Percentiles rank a stretch among this genome's conserved stretches.
phyloP scores from a whole-genome alignment of 2,888 invertebrate genomes.

The Leucoma salicis region DNA sequence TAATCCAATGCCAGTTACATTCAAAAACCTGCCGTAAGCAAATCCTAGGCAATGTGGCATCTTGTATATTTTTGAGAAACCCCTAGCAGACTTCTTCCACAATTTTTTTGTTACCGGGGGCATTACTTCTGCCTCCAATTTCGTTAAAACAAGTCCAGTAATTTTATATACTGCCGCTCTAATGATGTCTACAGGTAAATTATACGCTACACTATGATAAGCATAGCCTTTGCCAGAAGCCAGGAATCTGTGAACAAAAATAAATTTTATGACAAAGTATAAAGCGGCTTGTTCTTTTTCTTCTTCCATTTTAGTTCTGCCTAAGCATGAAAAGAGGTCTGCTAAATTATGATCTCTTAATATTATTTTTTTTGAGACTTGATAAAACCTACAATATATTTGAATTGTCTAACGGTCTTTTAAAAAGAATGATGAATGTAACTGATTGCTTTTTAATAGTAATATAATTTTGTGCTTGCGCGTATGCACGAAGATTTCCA shows the following conservation, averaged over 20 bases:
- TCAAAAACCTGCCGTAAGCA: background rate
- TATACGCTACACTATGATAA: background rate
- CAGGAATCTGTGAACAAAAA: background rate
- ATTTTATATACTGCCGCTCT: background rate
- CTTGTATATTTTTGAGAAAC: background rate
- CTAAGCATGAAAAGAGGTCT: too few species aligned
- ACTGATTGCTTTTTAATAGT: too few species aligned
- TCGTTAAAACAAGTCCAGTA: background rate
- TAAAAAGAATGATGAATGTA: too few species aligned
- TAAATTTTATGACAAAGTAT: too few species aligned
- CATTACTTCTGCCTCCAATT: background rate
- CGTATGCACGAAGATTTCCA: too few species aligned
- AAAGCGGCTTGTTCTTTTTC: too few species aligned
- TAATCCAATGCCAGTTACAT: background rate
- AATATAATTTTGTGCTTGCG: too few species aligned
- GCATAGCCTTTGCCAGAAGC: background rate
- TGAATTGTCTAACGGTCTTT: too few species aligned
- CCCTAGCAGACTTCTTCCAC: background rate
- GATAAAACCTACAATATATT: too few species aligned
- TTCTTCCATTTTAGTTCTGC: too few species aligned
- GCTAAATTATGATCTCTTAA: too few species aligned
- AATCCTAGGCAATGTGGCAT: slow-evolving; percentile 4
- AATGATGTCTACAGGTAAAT: background rate
- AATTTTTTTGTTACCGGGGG: background rate
- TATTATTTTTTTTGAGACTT: too few species aligned